These are phyloP conservation scores for Cryptocheilus praepositus DNA, from an alignment of 2,888 invertebrate genomes.

Conservation along the genomic window DNA sequence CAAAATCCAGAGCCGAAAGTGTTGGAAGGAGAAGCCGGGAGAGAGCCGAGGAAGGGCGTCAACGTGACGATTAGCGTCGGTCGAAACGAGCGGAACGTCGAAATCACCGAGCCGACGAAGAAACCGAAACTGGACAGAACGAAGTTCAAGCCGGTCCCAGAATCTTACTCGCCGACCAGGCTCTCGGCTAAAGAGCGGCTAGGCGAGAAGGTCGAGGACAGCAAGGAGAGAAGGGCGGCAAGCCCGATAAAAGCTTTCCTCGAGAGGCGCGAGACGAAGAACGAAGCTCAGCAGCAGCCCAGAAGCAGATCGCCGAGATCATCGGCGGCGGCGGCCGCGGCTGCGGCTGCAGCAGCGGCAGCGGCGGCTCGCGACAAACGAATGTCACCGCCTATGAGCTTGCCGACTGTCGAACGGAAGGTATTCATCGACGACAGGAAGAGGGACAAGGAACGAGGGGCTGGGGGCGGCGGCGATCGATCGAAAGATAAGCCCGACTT, in stretches of 20 bases:
- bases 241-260: constrained; percentile 77
- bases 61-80: constrained; percentile 71
- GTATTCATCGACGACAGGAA: constrained; percentile 69
- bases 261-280: constrained; percentile 76
- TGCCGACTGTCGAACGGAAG: constrained; percentile 67
- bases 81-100: constrained; percentile 70
- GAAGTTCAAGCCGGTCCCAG: constrained; percentile 65
- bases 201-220: constrained; percentile 85
- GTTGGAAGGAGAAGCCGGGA: constrained; percentile 51
- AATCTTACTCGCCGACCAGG: constrained; percentile 77
- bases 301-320: constrained; percentile 77
- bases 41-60: constrained; percentile 66
- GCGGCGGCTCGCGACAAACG: constrained; percentile 64
- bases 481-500: constrained; percentile 56
- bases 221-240: constrained; percentile 62
- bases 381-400: constrained; percentile 54
- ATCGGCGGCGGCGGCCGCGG: no score
- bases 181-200: constrained; percentile 87
- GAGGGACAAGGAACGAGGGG: constrained; percentile 61
- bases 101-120: constrained; percentile 67
- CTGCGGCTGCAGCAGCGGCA: no score
- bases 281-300: constrained; percentile 68
- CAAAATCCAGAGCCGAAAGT: constrained; percentile 72
- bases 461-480: no score
- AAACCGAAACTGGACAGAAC: constrained; percentile 69